A percentile compares a stretch with the other conserved stretches of the same genome.
These are phyloP conservation scores for Xanthia togata DNA, from an alignment of 2,888 invertebrate species.

Conservation along the genomic window DNA sequence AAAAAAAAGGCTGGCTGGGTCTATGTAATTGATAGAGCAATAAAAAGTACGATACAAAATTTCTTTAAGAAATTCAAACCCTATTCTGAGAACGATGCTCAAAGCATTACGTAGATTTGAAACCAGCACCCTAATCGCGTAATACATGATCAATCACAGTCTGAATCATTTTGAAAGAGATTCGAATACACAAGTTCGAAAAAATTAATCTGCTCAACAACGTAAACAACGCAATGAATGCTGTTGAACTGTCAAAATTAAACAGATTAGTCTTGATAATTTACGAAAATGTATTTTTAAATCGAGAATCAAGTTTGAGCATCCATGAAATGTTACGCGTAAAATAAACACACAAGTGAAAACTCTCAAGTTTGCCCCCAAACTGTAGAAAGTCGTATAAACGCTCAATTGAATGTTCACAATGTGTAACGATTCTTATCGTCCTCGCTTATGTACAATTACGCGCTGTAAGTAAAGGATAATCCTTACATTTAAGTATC, in stretches of 20 bases:
- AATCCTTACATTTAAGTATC: slow-evolving; percentile 62
- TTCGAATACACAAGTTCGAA: no score
- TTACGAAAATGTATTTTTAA: neutral
- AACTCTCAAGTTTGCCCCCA: slow-evolving; percentile 32
- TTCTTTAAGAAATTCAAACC: neutral
- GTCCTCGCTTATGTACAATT: slow-evolving; percentile 47
- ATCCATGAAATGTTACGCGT: slow-evolving; percentile 5
- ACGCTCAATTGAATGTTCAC: slow-evolving; percentile 55
- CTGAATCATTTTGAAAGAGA: no score
- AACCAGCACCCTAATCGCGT: neutral
- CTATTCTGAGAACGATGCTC: neutral
- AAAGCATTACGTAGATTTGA: neutral
- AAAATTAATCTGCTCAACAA: no score
- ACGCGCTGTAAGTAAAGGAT: slow-evolving; percentile 56
- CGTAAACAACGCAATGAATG: no score
- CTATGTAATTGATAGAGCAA: neutral
- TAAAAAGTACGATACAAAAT: neutral
- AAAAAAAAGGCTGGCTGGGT: no score
- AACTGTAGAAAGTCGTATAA: slow-evolving; percentile 30
- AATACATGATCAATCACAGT: no score
- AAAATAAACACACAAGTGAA: slow-evolving; percentile 28
- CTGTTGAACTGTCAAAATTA: no score
- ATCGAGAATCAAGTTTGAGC: slow-evolving; percentile 3
- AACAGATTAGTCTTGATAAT: no score
- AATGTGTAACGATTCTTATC: slow-evolving; percentile 50